These are phyloP conservation scores for Acromyrmex heyeri DNA, from an alignment of 1,140 invertebrate species.

Conservation along the genomic window DNA sequence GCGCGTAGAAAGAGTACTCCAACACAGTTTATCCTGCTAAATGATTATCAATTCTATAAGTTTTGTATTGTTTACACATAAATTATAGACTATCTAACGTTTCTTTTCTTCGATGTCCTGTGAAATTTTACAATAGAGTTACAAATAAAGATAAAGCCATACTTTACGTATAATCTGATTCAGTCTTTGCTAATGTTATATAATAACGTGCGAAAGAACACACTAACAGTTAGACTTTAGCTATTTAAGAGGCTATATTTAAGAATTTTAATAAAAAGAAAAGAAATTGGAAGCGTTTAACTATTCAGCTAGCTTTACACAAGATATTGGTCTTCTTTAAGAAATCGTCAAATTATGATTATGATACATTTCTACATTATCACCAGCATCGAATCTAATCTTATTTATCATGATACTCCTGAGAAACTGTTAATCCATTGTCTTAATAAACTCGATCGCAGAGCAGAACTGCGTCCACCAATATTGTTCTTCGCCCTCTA, in stretches of 20 bases:
- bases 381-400: conserved; percentile 47
- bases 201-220: conserved; percentile 58
- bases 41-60: conserved; percentile 55
- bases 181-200: conserved; percentile 59
- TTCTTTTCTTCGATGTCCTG: conserved; percentile 54
- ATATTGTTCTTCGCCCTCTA: conserved; percentile 97
- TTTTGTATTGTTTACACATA: conserved; percentile 65
- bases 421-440: conserved; percentile 92
- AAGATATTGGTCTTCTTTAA: conserved; percentile 59
- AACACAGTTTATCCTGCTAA: conserved; percentile 59
- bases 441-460: conserved; percentile 99
- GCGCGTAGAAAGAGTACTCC: conserved; percentile 45
- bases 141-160: conserved; percentile 58
- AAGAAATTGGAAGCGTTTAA: conserved; percentile 40
- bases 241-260: conserved; percentile 27
- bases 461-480: conserved; percentile 99
- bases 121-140: conserved; percentile 62
- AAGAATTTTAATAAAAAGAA: conserved; percentile 48
- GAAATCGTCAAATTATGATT: conserved; percentile 66
- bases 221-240: conserved; percentile 44
- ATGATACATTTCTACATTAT: conserved; percentile 74
- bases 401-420: conserved; percentile 38
- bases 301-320: conserved; percentile 52
- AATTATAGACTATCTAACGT: conserved; percentile 59
- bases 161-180: conserved; percentile 62